Percentiles rank a stretch among this genome's conserved stretches.
Evolutionary conservation across 2,113 vertebrate species (phyloP).

Genomic region (Dolichotis patagonum): DNA sequence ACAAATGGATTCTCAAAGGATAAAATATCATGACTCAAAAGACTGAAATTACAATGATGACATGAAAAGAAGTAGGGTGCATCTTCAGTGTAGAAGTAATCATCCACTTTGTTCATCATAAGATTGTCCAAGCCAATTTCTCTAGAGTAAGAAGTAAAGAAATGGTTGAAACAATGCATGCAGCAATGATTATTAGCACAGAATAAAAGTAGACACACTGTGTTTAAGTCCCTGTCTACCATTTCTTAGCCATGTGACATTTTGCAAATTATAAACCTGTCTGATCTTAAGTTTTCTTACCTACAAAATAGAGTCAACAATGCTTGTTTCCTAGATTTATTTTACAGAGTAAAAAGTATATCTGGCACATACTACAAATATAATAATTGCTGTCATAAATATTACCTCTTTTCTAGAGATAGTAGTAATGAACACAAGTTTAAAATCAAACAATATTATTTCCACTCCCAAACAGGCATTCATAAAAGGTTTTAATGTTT

Average conservation of each 20-base stretch:
- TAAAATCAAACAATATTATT: slow-evolving; percentile 21
- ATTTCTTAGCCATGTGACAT: not conserved
- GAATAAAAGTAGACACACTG: not conserved
- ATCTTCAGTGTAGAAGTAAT: slow-evolving; percentile 42
- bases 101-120: slow-evolving; percentile 27
- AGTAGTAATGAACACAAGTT: not conserved
- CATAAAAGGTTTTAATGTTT: not conserved
- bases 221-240: not conserved
- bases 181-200: not conserved
- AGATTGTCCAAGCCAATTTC: slow-evolving; percentile 39
- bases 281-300: not conserved
- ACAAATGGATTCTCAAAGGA: slow-evolving; percentile 58
- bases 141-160: slow-evolving; percentile 42
- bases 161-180: not conserved
- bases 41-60: slow-evolving; percentile 54
- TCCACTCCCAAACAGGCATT: not conserved
- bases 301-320: slow-evolving; percentile 3
- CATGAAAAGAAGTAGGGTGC: slow-evolving; percentile 18
- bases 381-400: not conserved
- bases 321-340: not conserved
- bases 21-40: slow-evolving; percentile 47
- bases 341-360: slow-evolving; percentile 50
- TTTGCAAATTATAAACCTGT: not conserved
- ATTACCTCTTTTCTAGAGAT: not conserved
- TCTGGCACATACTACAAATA: not conserved